phyloP scores from a whole-genome alignment of 92 coral and sea anemone species.

The Phymanthus crucifer region DNA sequence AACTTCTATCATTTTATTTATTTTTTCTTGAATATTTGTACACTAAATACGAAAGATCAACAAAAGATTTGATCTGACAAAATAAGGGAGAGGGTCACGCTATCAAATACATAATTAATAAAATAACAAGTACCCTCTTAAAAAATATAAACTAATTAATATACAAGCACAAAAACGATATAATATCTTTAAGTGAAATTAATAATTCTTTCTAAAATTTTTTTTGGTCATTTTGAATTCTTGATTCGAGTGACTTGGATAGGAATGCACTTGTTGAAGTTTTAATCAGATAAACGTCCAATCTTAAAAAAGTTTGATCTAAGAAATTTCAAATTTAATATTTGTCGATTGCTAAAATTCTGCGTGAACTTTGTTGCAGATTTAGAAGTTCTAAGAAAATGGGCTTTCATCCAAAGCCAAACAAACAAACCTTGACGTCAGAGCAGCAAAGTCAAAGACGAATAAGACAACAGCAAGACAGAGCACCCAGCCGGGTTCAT shows the following conservation, averaged over 20 bases:
- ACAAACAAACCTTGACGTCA: slow-evolving; percentile 1
- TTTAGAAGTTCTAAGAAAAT: neutral
- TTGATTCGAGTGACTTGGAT: neutral
- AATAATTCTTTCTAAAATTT: no score
- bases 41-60: neutral
- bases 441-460: slow-evolving; percentile 13
- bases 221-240: neutral
- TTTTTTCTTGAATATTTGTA: neutral
- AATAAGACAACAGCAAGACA: slow-evolving; percentile 1
- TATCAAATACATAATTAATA: neutral
- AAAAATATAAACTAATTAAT: neutral
- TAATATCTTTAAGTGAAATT: no score
- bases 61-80: neutral
- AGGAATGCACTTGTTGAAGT: neutral
- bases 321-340: no score
- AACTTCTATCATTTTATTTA: neutral
- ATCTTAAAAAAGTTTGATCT: no score
- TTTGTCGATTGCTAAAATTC: no score
- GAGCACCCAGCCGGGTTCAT: neutral
- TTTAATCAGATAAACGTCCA: neutral
- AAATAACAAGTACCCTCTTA: neutral
- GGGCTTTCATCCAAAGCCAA: neutral
- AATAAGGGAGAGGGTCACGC: neutral
- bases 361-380: neutral
- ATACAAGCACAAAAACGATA: neutral